Evolutionary conservation across 2,113 vertebrate species (phyloP), one percentile per base, ranked within the genome.

Genomic region (Siniperca knerii): DNA sequence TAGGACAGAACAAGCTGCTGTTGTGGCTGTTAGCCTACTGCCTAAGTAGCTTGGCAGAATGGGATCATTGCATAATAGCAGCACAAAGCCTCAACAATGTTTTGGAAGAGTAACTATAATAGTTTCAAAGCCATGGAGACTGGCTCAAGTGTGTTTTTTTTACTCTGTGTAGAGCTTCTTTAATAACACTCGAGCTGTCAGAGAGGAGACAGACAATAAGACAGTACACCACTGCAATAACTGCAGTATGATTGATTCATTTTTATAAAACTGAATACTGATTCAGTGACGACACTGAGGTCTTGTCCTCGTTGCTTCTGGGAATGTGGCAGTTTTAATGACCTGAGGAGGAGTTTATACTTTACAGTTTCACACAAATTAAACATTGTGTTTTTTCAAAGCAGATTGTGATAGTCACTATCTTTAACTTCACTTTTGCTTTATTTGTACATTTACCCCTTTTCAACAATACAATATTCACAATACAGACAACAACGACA

Each of bases 21-120:
- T 52, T 61, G 78, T 66, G 86, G 79, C 83, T 85, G 80, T 80
- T 58, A 75, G 66, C 65, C 13, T 25, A 40, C 73, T 55, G 72
- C 67, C 55, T 69, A 77, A 79, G 82, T 78, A 66, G 81, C 87
- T 84, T 85, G 78, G 85, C 87, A 91, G 80, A 87, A 82, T 61
- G 54, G 72, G 79, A 87, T 82, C 72, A 78, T 67, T 52, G 54
- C 54, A 29, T 79, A 80, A 87, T 60, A 62, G 67, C 73, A 60
- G 71, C 62, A 89, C 71, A 29, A 76, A 86, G 81, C 75, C 71
- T 81, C 61, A 25, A 57, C 62, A 66, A 29, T 86, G 70, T 66
- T 88, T 85, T 84, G 79, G 81, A 87, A 82, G 83, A 84, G 68
- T 79, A 82, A 84, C 57, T 84, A 61, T 79, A 76, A 85, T 55